Evolutionary conservation across 2,113 vertebrate genomes (phyloP).

Genomic region (Poeciliopsis prolifica): DNA sequence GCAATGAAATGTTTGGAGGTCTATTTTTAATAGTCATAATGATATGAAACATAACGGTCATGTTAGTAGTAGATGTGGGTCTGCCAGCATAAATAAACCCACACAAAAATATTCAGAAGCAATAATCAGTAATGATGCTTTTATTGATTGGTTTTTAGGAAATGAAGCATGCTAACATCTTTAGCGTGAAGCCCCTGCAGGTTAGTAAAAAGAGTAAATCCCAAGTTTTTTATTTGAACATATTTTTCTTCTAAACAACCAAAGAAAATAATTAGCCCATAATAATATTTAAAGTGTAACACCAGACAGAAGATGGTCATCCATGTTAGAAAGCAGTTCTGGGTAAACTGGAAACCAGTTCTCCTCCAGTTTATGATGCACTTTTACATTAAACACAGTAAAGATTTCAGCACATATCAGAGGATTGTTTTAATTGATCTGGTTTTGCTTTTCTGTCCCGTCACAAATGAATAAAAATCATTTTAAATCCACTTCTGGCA

Average conservation of each 20-base stretch:
- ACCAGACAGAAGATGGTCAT: not conserved
- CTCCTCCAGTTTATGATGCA: no score
- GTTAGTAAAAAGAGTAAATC: not conserved
- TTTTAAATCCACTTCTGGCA: not conserved
- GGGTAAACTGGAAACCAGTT: not conserved
- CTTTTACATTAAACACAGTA: no score
- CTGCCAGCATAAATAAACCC: no score
- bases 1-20: no score
- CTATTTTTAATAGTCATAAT: no score
- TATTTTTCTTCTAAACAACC: not conserved
- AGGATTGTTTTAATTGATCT: no score
- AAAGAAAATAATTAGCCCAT: not conserved
- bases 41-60: rapidly evolving
- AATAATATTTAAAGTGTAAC: not conserved
- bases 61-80: not conserved
- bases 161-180: no score
- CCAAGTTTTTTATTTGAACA: not conserved
- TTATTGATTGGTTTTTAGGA: no score
- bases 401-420: no score
- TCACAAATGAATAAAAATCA: no score
- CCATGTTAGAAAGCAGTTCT: not conserved
- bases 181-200: not conserved
- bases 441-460: no score
- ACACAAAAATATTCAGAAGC: not conserved
- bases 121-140: no score